phyloP scores from a whole-genome alignment of 2,888 invertebrate genomes.

The Chirona hameri region DNA sequence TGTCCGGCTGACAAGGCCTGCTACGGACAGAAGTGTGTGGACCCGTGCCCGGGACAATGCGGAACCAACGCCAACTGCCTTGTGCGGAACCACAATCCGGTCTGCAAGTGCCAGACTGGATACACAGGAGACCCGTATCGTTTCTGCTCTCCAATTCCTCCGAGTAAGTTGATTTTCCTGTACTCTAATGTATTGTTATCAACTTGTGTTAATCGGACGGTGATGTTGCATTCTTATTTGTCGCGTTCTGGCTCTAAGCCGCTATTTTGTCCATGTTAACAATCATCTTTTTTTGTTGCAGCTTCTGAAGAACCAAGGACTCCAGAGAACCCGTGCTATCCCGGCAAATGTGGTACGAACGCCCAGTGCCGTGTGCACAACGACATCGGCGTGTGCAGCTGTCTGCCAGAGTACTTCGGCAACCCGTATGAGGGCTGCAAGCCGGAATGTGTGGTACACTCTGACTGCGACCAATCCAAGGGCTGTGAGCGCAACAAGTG shows the following conservation, averaged over 20 bases:
- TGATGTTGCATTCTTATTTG: too few relatives aligned
- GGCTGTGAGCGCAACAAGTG: conserved; percentile 33
- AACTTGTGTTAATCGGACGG: not conserved
- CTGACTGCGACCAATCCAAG: conserved; percentile 30
- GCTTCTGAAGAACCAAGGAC: not conserved
- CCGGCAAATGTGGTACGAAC: conserved; percentile 71
- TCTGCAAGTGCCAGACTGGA: conserved; percentile 69
- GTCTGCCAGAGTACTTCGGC: conserved; percentile 40
- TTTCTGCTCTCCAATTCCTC: conserved; percentile 54
- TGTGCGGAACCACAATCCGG: conserved; percentile 43
- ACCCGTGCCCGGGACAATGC: conserved; percentile 65
- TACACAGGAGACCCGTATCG: conserved; percentile 81
- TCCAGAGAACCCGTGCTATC: conserved; percentile 46
- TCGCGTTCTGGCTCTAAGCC: too few relatives aligned
- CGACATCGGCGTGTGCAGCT: conserved; percentile 63
- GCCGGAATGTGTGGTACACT: conserved; percentile 71
- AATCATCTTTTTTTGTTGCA: not conserved
- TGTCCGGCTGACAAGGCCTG: conserved; percentile 71
- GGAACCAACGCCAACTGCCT: conserved; percentile 42
- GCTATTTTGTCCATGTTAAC: too few relatives aligned
- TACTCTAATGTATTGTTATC: not conserved
- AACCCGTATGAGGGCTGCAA: conserved; percentile 54
- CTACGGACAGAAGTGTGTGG: conserved; percentile 30
- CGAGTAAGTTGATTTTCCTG: not conserved
- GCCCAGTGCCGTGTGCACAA: conserved; percentile 59